Conservation (phyloP, 2,113 vertebrate genomes). For the Neolamprologus devosi region DNA sequence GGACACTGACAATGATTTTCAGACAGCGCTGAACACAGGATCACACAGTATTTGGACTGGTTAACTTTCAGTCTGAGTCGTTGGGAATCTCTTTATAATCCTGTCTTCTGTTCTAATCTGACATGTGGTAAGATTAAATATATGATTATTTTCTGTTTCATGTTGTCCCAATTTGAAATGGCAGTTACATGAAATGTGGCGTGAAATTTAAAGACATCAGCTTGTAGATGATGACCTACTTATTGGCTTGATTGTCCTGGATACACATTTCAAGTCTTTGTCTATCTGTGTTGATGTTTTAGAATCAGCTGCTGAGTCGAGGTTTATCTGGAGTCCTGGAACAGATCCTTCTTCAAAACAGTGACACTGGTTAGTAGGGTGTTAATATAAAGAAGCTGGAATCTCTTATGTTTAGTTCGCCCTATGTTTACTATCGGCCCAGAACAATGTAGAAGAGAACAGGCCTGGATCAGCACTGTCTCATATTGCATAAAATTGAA, state of each 20-base stretch:
- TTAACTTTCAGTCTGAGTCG: background rate
- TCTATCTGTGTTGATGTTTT: background rate
- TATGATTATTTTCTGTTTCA: background rate
- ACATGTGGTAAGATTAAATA: background rate
- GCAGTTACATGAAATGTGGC: background rate
- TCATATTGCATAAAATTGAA: background rate
- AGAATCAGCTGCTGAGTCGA: conserved; percentile 91
- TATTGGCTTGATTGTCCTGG: background rate
- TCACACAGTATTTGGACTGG: background rate
- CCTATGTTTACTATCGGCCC: background rate
- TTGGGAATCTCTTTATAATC: background rate
- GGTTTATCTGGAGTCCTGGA: conserved; percentile 84
- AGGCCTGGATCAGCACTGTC: background rate
- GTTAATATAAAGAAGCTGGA: background rate
- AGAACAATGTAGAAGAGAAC: background rate
- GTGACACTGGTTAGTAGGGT: conserved; percentile 46
- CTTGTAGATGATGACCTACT: background rate
- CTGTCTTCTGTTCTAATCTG: background rate
- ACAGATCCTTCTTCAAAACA: conserved; percentile 82
- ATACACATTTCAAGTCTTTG: background rate
- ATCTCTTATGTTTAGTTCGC: background rate
- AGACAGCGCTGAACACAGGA: background rate
- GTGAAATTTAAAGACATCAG: background rate
- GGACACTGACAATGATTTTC: background rate
- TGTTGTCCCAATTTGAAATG: background rate